phyloP scores from a whole-genome alignment of 1,140 invertebrate genomes.

The Teleogryllus occipitalis region DNA sequence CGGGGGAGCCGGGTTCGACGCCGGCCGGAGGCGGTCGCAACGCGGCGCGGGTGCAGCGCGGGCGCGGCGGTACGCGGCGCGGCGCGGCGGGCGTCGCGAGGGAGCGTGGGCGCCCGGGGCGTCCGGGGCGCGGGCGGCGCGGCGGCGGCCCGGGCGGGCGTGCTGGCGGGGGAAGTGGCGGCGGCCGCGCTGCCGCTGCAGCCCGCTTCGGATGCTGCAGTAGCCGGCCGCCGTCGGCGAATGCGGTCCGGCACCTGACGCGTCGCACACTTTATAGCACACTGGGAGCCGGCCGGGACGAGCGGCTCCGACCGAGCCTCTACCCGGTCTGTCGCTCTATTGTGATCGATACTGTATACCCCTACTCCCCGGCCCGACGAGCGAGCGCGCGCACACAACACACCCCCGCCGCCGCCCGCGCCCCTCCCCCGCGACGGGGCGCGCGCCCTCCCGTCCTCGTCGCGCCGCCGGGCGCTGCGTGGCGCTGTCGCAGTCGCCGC shows the following conservation, averaged over 20 bases:
- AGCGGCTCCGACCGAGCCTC: neutral
- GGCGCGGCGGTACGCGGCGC: too few relatives aligned
- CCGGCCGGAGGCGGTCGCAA: too few relatives aligned
- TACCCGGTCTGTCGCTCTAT: slow-evolving; percentile 2
- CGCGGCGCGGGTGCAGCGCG: too few relatives aligned
- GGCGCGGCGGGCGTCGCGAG: too few relatives aligned
- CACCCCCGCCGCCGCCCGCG: too few relatives aligned
- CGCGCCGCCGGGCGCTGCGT: too few relatives aligned
- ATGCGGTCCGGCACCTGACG: neutral
- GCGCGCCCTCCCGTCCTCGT: too few relatives aligned
- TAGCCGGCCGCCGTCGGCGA: neutral
- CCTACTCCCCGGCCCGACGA: neutral
- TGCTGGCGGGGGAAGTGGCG: neutral
- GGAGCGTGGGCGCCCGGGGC: too few relatives aligned
- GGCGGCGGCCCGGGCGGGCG: too few relatives aligned
- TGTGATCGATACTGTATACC: slow-evolving; percentile 4
- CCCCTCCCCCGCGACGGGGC: too few relatives aligned
- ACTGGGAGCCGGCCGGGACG: neutral
- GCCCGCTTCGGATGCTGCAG: neutral
- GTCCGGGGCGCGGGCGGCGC: too few relatives aligned
- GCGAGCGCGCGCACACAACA: neutral
- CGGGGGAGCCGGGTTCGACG: too few relatives aligned
- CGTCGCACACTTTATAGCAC: neutral
- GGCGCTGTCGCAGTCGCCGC: neutral
- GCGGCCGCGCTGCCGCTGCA: neutral